A percentile compares a stretch with the other conserved stretches of the same genome.
These are phyloP conservation scores for Agrochola macilenta DNA, from an alignment of 2,888 invertebrate genomes.

Conservation along the genomic window DNA sequence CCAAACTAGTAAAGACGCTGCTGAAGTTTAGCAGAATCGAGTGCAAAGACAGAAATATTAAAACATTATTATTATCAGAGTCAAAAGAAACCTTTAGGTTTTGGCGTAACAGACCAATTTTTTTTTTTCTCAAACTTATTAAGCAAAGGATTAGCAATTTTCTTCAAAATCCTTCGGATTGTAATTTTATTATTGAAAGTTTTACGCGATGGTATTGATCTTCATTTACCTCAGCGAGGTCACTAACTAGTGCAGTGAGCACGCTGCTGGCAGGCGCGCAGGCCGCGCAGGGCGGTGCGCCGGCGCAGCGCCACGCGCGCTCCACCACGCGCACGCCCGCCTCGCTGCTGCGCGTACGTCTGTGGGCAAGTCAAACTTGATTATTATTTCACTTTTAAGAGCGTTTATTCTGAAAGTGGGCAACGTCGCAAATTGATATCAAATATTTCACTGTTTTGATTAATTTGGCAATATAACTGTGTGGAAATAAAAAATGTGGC, in stretches of 20 bases:
- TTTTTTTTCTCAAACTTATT: too few relatives aligned
- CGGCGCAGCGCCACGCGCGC: conserved; percentile 72
- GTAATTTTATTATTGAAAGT: not conserved
- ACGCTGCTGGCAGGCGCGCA: conserved; percentile 69
- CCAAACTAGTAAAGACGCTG: not conserved
- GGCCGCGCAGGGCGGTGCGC: conserved; percentile 38
- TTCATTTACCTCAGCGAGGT: conserved; percentile 75
- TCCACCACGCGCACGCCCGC: conserved; percentile 70
- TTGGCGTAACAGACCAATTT: too few relatives aligned
- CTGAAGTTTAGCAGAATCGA: not conserved
- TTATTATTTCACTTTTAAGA: not conserved
- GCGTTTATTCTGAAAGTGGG: too few relatives aligned
- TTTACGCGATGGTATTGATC: not conserved
- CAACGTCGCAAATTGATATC: too few relatives aligned
- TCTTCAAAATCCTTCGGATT: not conserved
- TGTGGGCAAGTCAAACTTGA: conserved; percentile 35
- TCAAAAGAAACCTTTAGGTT: too few relatives aligned
- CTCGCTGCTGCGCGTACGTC: conserved; percentile 67
- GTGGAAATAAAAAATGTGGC: too few relatives aligned
- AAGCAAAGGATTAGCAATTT: not conserved
- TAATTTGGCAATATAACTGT: too few relatives aligned
- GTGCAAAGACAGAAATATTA: not conserved
- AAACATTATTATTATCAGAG: not conserved
- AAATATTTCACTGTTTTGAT: too few relatives aligned
- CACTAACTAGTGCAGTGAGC: conserved; percentile 64